Conservation (phyloP, 2,113 vertebrate genomes). For the Speoplatyrhinus poulsoni region DNA sequence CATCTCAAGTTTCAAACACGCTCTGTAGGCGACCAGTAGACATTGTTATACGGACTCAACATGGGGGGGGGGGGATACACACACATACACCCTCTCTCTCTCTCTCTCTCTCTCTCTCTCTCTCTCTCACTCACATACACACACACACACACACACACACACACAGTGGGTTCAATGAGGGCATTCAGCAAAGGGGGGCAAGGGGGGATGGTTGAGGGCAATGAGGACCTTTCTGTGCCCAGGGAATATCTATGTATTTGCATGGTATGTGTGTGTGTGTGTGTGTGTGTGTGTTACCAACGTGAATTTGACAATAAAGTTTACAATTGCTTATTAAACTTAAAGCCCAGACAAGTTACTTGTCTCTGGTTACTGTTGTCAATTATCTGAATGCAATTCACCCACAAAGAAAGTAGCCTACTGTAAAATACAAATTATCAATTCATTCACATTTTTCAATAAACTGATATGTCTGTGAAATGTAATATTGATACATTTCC, state of each 20-base stretch:
- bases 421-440: neutral
- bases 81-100: neutral
- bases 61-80: constrained; percentile 41
- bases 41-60: constrained; percentile 41
- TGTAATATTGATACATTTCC: no score
- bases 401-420: neutral
- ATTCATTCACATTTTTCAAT: no score
- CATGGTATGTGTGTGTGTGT: constrained; percentile 21
- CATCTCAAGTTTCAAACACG: constrained; percentile 19
- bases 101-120: no score
- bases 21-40: constrained; percentile 43
- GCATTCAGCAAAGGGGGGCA: constrained; percentile 41
- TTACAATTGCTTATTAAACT: no score
- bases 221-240: constrained; percentile 9
- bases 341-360: no score
- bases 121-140: no score
- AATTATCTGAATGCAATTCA: no score
- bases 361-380: no score
- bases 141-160: constrained; percentile 1
- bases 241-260: constrained; percentile 13
- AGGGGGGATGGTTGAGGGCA: neutral
- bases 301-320: no score
- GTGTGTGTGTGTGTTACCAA: constrained; percentile 2
- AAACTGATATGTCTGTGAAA: no score
- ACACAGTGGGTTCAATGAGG: constrained; percentile 48